Evolutionary conservation across 2,113 vertebrate species (phyloP).

Genomic region (Neolamprologus ventralis): DNA sequence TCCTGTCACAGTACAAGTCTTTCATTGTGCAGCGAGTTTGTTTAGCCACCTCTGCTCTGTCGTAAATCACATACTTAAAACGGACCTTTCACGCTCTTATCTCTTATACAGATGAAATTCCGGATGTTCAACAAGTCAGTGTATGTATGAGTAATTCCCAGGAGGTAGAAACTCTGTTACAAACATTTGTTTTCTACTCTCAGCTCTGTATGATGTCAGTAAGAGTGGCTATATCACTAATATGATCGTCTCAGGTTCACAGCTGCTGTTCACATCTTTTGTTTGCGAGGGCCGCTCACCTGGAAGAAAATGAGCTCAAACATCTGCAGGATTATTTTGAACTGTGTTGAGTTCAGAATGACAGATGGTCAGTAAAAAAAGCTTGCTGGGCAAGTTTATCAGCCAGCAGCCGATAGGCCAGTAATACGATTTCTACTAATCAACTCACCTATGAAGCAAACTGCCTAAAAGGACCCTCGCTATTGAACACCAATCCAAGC

Average conservation of each 20-base stretch:
- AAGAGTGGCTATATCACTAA: background rate
- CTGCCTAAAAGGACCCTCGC: background rate
- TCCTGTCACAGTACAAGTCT: background rate
- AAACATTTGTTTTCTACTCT: background rate
- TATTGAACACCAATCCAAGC: background rate
- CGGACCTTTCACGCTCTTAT: rapidly evolving
- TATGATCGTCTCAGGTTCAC: background rate
- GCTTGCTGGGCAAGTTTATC: background rate
- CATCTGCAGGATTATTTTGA: background rate
- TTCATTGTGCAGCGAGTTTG: background rate
- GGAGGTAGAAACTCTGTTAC: background rate
- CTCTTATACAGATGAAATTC: background rate
- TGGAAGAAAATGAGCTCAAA: background rate
- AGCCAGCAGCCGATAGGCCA: background rate
- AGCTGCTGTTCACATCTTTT: background rate
- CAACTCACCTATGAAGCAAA: background rate
- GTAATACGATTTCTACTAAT: background rate
- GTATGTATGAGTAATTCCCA: background rate
- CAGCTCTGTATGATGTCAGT: background rate
- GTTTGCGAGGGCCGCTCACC: background rate
- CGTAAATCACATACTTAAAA: background rate
- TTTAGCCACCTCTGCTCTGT: background rate
- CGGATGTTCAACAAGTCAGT: background rate
- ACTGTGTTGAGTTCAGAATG: background rate
- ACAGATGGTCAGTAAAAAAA: rapidly evolving